Evolutionary conservation across 2,113 vertebrate species (phyloP).

Genomic region (Axis porcinus): DNA sequence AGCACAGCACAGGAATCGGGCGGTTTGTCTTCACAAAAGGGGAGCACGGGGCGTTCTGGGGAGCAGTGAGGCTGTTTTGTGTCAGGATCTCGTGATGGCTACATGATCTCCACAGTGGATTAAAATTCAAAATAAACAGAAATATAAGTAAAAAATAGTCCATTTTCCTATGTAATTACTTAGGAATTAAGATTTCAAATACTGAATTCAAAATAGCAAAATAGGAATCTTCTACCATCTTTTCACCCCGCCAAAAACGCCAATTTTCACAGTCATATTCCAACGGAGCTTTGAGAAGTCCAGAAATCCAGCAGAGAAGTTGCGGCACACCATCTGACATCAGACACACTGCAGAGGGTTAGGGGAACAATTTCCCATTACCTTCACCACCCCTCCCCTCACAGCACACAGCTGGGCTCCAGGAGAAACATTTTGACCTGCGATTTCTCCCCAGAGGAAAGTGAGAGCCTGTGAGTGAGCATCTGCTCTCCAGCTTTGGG

Average conservation of each 20-base stretch:
- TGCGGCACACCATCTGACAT: fast-evolving
- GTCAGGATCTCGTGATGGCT: neutral
- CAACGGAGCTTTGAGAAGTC: neutral
- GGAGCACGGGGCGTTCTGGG: neutral
- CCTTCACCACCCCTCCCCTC: neutral
- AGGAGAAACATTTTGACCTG: neutral
- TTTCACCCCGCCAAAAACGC: neutral
- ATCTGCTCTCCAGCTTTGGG: neutral
- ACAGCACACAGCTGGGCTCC: neutral
- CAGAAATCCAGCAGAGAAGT: neutral
- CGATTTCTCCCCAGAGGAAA: neutral
- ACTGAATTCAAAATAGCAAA: neutral
- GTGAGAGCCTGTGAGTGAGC: neutral
- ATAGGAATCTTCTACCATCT: neutral
- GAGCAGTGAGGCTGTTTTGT: neutral
- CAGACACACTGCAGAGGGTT: neutral
- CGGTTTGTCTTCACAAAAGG: neutral
- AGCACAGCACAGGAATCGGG: too few species aligned
- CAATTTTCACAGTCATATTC: neutral
- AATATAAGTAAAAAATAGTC: fast-evolving
- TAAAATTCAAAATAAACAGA: neutral
- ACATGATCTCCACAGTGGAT: neutral
- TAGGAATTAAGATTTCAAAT: neutral
- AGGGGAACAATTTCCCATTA: neutral
- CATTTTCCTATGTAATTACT: neutral